These are phyloP conservation scores for Peromyscus polionotus DNA, from an alignment of 2,113 vertebrate genomes.

Conservation along the genomic window DNA sequence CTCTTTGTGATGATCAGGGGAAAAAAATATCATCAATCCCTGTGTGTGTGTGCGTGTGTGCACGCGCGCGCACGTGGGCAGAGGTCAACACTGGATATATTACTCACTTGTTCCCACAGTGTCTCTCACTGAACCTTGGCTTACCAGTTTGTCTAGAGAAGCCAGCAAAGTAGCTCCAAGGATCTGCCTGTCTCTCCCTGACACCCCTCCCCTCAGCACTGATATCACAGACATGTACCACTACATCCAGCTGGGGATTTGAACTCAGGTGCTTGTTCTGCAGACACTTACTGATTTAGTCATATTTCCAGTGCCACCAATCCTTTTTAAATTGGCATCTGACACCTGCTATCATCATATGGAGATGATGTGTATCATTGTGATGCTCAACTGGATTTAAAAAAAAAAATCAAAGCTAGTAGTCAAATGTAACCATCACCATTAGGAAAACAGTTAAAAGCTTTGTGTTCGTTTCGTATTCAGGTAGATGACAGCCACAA, in stretches of 20 bases:
- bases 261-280: not conserved
- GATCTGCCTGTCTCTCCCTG: not conserved
- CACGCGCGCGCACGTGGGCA: too few species aligned
- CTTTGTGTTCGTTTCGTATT: not conserved
- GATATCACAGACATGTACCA: too few species aligned
- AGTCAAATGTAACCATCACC: not conserved
- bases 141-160: not conserved
- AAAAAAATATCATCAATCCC: not conserved
- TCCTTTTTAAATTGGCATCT: not conserved
- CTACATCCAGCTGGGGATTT: not conserved
- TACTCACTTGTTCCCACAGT: not conserved
- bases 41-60: not conserved
- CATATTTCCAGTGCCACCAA: not conserved
- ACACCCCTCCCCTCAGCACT: too few species aligned
- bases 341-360: not conserved
- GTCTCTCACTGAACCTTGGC: not conserved
- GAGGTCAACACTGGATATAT: too few species aligned
- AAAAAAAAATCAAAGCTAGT: conserved; percentile 50
- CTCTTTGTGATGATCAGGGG: not conserved
- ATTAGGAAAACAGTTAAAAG: not conserved
- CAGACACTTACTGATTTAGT: not conserved
- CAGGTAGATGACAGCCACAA: conserved; percentile 76
- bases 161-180: too few species aligned
- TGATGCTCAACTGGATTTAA: not conserved
- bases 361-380: not conserved